phyloP scores from a whole-genome alignment of 2,888 invertebrate species.

The Plagiodera versicolora region DNA sequence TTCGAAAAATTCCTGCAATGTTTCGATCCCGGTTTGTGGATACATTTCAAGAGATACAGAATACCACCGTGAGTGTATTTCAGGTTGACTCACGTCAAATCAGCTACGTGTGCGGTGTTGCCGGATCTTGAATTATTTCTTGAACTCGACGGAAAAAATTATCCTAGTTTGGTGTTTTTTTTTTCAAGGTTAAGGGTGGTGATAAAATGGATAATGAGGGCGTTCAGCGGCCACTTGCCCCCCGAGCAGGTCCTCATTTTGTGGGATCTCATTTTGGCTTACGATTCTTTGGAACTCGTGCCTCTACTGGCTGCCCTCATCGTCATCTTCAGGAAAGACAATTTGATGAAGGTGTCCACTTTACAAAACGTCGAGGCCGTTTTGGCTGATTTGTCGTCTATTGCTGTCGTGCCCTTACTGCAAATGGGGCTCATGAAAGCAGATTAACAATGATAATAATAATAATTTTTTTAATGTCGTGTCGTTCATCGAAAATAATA shows the following conservation, averaged over 20 bases:
- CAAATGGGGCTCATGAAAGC: conserved; percentile 73
- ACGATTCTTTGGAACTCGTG: conserved; percentile 88
- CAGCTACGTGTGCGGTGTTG: too few relatives aligned
- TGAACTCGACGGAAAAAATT: too few relatives aligned
- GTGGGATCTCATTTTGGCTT: conserved; percentile 92
- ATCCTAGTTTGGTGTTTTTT: too few relatives aligned
- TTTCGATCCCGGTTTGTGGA: conserved; percentile 88
- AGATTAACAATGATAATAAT: conserved; percentile 52
- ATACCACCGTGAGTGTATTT: conserved; percentile 80
- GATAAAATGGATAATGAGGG: conserved; percentile 96
- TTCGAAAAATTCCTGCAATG: conserved; percentile 89
- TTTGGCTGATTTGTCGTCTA: conserved; percentile 83
- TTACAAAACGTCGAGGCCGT: conserved; percentile 84
- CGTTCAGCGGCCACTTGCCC: conserved; percentile 91
- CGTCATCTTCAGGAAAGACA: conserved; percentile 82
- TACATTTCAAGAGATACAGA: conserved; percentile 84
- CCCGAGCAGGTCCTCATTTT: conserved; percentile 88
- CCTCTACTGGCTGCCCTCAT: conserved; percentile 84
- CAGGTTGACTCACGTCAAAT: too few relatives aligned
- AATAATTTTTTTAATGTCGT: conserved; percentile 13
- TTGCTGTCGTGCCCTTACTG: conserved; percentile 81
- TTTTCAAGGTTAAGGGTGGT: conserved; percentile 77
- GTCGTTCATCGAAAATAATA: too few relatives aligned
- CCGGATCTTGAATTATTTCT: too few relatives aligned
- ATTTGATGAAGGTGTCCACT: conserved; percentile 73